Evolutionary conservation across 2,888 invertebrate species (phyloP).

Genomic region (Apocheima hispidaria): DNA sequence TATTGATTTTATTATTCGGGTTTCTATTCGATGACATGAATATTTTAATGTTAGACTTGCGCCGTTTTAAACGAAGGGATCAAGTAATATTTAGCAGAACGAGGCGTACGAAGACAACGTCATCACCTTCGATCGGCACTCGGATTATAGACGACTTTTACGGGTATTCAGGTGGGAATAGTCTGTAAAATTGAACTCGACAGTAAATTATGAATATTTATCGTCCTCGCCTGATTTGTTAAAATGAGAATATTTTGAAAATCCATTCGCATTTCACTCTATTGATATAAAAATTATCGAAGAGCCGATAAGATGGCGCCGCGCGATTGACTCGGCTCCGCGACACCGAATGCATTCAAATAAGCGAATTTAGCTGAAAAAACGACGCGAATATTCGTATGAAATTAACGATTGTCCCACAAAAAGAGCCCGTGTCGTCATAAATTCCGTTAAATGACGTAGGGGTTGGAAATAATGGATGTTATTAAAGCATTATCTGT

Average conservation of each 20-base stretch:
- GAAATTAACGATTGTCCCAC: constrained; percentile 36
- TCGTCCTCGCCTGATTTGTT: constrained; percentile 24
- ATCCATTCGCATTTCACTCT: constrained; percentile 35
- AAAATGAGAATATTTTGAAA: constrained; percentile 32
- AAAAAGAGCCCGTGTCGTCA: constrained; percentile 24
- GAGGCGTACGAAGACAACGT: background rate
- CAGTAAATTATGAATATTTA: constrained; percentile 32
- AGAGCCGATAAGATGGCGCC: constrained; percentile 39
- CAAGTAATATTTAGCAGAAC: background rate
- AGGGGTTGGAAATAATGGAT: constrained; percentile 32
- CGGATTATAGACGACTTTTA: background rate
- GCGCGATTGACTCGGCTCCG: constrained; percentile 34
- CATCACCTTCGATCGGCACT: background rate
- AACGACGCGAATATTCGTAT: constrained; percentile 31
- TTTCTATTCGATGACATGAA: constrained; percentile 14
- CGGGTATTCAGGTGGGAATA: background rate
- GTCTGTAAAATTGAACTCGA: constrained; percentile 9
- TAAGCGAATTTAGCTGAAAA: constrained; percentile 39
- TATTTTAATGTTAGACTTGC: constrained; percentile 1
- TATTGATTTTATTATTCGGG: constrained; percentile 8
- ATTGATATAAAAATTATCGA: constrained; percentile 41
- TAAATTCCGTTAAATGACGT: constrained; percentile 31
- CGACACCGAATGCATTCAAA: constrained; percentile 46
- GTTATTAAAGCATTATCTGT: constrained; percentile 34
- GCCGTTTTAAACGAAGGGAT: background rate